These are phyloP conservation scores for Orchestes rusci DNA, from an alignment of 2,888 invertebrate genomes.

Conservation along the genomic window DNA sequence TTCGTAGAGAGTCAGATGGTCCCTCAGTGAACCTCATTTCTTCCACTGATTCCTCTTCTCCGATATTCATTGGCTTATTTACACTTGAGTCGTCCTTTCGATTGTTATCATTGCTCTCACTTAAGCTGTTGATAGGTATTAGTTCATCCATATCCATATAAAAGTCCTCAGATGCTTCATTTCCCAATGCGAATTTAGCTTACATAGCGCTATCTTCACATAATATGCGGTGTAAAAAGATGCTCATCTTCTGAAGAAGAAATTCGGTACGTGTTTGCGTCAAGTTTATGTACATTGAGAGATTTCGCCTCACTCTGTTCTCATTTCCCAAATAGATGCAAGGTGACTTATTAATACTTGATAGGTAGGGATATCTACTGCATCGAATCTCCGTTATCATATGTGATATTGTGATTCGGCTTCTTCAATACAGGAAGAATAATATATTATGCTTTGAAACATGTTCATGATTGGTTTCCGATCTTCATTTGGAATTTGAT, in stretches of 20 bases:
- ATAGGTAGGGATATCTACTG: slow-evolving; percentile 6
- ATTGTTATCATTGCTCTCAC: not conserved
- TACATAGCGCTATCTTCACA: not conserved
- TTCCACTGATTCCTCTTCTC: slow-evolving; percentile 1
- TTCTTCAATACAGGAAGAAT: slow-evolving; percentile 2
- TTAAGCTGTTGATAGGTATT: not conserved
- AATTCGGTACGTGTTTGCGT: not conserved
- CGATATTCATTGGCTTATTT: slow-evolving; percentile 1
- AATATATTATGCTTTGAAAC: slow-evolving; percentile 7
- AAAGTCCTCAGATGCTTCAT: slow-evolving; percentile 1
- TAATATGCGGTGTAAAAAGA: slow-evolving; percentile 2
- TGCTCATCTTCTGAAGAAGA: slow-evolving; percentile 1
- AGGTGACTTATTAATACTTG: slow-evolving; percentile 2
- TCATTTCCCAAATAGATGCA: slow-evolving; percentile 3
- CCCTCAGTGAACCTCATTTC: not conserved
- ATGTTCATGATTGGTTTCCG: slow-evolving; percentile 7
- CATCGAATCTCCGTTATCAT: slow-evolving; percentile 1
- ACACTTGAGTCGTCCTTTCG: not conserved
- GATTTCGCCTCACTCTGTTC: slow-evolving; percentile 6
- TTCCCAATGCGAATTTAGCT: not conserved
- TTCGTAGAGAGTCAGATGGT: not conserved
- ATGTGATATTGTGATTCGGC: slow-evolving; percentile 6
- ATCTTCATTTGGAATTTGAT: slow-evolving; percentile 5
- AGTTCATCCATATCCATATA: slow-evolving; percentile 4
- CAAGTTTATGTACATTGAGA: slow-evolving; percentile 5